Evolutionary conservation across 2,797 vertebrate species (phyloP).

Genomic region (Menidia menidia): DNA sequence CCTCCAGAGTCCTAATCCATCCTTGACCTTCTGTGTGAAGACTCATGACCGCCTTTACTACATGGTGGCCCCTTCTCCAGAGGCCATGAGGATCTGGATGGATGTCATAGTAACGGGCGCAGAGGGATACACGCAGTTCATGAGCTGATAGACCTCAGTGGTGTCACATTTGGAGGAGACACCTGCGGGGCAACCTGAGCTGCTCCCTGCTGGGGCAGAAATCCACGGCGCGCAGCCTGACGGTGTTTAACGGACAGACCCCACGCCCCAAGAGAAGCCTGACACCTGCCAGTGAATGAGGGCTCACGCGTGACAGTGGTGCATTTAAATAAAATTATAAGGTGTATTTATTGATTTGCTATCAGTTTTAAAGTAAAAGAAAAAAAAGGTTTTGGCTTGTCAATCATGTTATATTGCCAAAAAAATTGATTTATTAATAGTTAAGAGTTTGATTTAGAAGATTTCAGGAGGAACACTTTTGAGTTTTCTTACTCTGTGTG

Average conservation of each 20-base stretch:
- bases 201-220: constrained; percentile 23
- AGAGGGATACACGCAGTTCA: constrained; percentile 96
- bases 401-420: constrained; percentile 41
- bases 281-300: constrained; percentile 53
- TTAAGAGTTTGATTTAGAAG: constrained; percentile 9
- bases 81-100: constrained; percentile 99
- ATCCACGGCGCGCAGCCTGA: constrained; percentile 5
- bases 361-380: constrained; percentile 14
- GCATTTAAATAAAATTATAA: constrained; percentile 24
- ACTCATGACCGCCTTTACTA: constrained; percentile 97
- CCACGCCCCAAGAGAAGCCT: constrained; percentile 32
- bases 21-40: constrained; percentile 97
- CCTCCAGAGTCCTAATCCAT: constrained; percentile 92
- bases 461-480: constrained; percentile 35
- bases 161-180: constrained; percentile 22
- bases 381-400: constrained; percentile 30
- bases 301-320: constrained; percentile 36
- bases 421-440: constrained; percentile 29
- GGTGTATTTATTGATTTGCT: constrained; percentile 46
- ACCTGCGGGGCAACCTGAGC: constrained; percentile 40
- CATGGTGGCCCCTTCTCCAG: constrained; percentile 94
- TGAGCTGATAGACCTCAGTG: constrained; percentile 85
- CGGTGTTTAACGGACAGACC: constrained; percentile 19
- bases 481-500: constrained; percentile 42
- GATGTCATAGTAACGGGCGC: constrained; percentile 97